These are phyloP conservation scores for Champsocephalus esox DNA, from an alignment of 2,797 vertebrate genomes.

Conservation along the genomic window DNA sequence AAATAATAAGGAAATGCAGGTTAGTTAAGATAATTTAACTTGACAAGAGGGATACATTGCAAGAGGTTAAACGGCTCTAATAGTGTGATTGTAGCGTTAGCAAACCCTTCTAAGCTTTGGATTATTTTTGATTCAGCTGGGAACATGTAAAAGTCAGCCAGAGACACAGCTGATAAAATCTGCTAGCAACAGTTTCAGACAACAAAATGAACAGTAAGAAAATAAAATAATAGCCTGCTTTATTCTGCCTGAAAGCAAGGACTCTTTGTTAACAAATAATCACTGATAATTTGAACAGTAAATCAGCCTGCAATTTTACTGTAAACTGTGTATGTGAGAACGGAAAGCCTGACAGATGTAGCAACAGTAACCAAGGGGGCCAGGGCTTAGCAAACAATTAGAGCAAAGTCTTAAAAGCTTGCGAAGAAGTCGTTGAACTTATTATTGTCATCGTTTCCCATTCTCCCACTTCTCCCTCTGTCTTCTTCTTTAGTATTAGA, in stretches of 20 bases:
- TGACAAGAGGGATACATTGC: neutral
- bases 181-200: neutral
- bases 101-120: neutral
- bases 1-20: neutral
- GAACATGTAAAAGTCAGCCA: no score
- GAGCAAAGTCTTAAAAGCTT: conserved; percentile 3
- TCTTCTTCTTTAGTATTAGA: neutral
- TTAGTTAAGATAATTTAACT: neutral
- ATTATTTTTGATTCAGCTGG: neutral
- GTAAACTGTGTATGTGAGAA: conserved; percentile 7
- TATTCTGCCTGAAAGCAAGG: neutral
- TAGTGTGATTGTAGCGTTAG: neutral
- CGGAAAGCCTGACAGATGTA: conserved; percentile 14
- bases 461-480: neutral
- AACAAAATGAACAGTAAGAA: no score
- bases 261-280: no score
- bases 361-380: neutral
- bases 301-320: neutral
- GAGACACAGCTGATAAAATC: neutral
- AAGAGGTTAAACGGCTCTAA: neutral
- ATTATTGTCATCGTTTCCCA: conserved; percentile 9
- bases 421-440: conserved; percentile 24
- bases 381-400: conserved; percentile 1
- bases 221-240: neutral
- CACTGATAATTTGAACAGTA: neutral